Evolutionary conservation across 1,140 invertebrate species (phyloP), one percentile per base, ranked within the genome.

Genomic region (Xylocopa sonorina): DNA sequence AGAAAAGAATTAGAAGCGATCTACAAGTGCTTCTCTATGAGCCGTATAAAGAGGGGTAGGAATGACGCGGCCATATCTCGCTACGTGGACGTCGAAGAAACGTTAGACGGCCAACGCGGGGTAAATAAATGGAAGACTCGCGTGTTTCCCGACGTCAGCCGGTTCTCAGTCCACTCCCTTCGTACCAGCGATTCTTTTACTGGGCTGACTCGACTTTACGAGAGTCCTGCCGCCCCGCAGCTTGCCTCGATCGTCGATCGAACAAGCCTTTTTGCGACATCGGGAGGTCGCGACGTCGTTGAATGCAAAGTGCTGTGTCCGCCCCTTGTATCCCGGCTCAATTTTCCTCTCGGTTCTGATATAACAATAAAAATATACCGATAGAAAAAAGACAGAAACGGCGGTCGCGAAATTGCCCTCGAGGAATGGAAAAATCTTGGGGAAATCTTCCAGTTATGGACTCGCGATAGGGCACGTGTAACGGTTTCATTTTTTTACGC

Each of bases 81-180:
- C 2, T 9, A 43, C 27, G 63, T 46, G 38, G n/a, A n/a, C n/a
- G n/a, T 38, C 48, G 51, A 38, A 24, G 32, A 75, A 55, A 46
- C 38, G 38, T 2, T n/a, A 18, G 62, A 46, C 62, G 24, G 14
- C n/a, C 32, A 10, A 7, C 18, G 29, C 18, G 29, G 38, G 73
- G 24, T 76, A 76, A 76, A 76, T 76, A 76, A 76, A 76, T 76
- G 67, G 46, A 34, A 68, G 63, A 68, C 29, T 68, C 27, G 73
- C 63, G 48, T 32, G 16, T 67, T 63, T 34, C 5, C 63, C 38
- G n/a, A 5, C 63, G 63, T 76, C 73, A 67, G 50, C 51, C 63
- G 73, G 50, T 57, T 57, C n/a, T 27, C 21, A 50, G 51, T 27
- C 48, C 58, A 32, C 60, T 48, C 43, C 9, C 43, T 29, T n/a